phyloP scores from a whole-genome alignment of 2,888 invertebrate species.

The Andrena camellia region DNA sequence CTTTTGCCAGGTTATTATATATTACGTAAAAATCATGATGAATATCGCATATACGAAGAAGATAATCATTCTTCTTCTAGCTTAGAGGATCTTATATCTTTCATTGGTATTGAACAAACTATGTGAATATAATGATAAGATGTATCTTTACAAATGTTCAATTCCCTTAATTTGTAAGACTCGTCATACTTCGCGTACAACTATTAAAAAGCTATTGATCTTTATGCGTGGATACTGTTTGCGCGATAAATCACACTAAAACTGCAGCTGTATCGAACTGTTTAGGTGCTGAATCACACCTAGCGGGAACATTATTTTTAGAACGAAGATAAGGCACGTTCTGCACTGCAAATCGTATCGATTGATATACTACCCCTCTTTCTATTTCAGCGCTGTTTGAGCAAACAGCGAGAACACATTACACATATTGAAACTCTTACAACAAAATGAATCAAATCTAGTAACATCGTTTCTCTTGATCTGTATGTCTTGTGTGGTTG shows the following conservation, averaged over 20 bases:
- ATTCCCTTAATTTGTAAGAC: too few species aligned
- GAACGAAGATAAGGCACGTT: slow-evolving; percentile 51
- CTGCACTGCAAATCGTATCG: slow-evolving; percentile 26
- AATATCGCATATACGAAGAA: too few species aligned
- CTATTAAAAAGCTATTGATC: slow-evolving; percentile 57
- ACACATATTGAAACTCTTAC: not conserved
- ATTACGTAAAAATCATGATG: too few species aligned
- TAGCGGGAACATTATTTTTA: slow-evolving; percentile 37
- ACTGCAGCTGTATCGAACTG: slow-evolving; percentile 38
- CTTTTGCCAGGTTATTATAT: too few species aligned
- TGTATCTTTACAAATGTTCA: too few species aligned
- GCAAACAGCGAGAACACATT: slow-evolving; percentile 32
- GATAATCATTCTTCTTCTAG: too few species aligned
- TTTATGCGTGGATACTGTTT: slow-evolving; percentile 47
- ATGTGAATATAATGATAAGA: too few species aligned
- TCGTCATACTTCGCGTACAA: not conserved
- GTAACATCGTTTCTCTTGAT: not conserved
- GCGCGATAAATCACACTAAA: slow-evolving; percentile 30
- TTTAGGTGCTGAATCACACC: slow-evolving; percentile 49
- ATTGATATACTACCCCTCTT: slow-evolving; percentile 25
- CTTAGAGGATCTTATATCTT: too few species aligned
- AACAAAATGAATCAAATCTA: not conserved
- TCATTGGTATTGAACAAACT: too few species aligned
- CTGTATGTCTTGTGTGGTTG: not conserved
- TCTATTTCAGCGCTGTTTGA: slow-evolving; percentile 1